Evolutionary conservation across 2,888 invertebrate genomes (phyloP).

Genomic region (Tinea pellionella): DNA sequence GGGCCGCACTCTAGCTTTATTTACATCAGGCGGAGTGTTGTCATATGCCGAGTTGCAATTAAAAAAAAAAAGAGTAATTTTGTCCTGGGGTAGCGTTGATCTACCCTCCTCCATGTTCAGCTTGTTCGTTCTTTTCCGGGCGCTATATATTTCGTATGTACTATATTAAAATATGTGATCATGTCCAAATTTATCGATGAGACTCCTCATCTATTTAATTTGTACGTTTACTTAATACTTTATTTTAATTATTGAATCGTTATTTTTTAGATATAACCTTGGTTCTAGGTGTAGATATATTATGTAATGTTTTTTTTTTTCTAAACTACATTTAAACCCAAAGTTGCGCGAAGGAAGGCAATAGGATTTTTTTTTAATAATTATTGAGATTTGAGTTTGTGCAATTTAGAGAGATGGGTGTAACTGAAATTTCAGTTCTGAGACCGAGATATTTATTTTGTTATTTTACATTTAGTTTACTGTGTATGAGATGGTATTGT

Average conservation of each 20-base stretch:
- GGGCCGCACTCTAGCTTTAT: too few species aligned
- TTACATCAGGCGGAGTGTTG: too few species aligned
- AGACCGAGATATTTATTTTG: not conserved
- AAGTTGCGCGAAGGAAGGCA: not conserved
- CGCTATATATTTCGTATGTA: too few species aligned
- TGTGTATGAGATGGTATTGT: not conserved
- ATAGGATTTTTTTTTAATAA: not conserved
- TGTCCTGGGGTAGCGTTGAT: too few species aligned
- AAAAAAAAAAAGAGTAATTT: too few species aligned
- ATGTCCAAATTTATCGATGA: constrained; percentile 6
- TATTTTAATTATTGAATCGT: not conserved
- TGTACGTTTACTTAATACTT: constrained; percentile 1
- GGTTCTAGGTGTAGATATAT: constrained; percentile 2
- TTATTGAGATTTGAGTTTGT: not conserved
- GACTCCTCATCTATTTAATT: not conserved
- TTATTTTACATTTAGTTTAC: not conserved
- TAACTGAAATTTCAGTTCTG: constrained; percentile 1
- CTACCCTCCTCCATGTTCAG: too few species aligned
- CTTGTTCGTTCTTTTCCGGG: too few species aligned
- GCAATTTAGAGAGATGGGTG: not conserved
- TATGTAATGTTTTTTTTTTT: not conserved
- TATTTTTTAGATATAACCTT: not conserved
- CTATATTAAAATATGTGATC: not conserved
- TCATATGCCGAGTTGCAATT: too few species aligned
- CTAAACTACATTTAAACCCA: not conserved